Base-by-base conservation (phyloP, 2,113 vertebrate species). In the Salvelinus sp. region DNA sequence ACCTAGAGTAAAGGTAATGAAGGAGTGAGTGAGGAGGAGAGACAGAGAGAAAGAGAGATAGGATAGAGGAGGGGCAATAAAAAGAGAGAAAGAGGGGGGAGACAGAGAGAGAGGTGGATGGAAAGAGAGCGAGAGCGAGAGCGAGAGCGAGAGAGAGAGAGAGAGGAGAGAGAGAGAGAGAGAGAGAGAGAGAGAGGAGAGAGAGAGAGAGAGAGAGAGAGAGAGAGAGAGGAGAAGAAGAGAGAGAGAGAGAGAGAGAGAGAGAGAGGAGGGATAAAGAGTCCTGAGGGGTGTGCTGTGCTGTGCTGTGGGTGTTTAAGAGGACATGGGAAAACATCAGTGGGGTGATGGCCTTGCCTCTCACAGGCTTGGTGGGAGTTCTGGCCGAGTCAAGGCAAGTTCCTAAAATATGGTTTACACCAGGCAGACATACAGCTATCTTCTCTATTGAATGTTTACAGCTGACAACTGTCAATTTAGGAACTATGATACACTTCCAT, bases 321-420 rank as follows among this genome's bases (percentile, higher is more conserved):
- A 58, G 57, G 72, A 81, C 76, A 44, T 77, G 74, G 73, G 71
- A 71, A 78, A 81, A 75, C 72, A 78, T n/a, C 9, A 82, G 58
- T 68, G 72, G 44, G 20, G 60, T n/a, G 10, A 25, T 72, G 23
- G 70, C 50, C 65, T 66, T 65, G 48, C 48, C 23, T 54, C 69
- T 83, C 38, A 60, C 28, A 77, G 33, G 54, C 65, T 74, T 22
- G 22, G 27, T 23, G 30, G 54, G 44, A 74, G 25, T 48, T 70
- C 75, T 68, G 70, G 67, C 64, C 84, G 72, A 73, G 83, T 83
- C 38, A 48, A 64, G 74, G 70, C 77, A 72, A 22, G 81, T 80
- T 69, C 23, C 28, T 27, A 63, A 73, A 30, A 16, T 67, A 9
- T 3, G 48, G 25, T 58, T 80, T 28, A 75, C 72, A 77, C 16